Evolutionary conservation across 2,113 vertebrate genomes (phyloP).

Genomic region (Corythoichthys haematopterus): DNA sequence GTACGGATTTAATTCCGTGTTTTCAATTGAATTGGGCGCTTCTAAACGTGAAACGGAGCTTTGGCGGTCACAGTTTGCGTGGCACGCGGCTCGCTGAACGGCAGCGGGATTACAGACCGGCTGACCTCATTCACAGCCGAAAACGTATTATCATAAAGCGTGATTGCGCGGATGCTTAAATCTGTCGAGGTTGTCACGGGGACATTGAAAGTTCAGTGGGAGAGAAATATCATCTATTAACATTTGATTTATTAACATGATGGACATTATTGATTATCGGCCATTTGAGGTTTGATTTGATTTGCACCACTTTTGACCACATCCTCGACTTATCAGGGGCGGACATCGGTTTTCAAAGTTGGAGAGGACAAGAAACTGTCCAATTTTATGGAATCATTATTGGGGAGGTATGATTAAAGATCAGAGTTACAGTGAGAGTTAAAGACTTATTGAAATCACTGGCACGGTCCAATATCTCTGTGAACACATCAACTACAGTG

Average conservation of each 20-base stretch:
- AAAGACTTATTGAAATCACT: too few species aligned
- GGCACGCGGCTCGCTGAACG: neutral
- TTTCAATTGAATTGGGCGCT: slow-evolving; percentile 22
- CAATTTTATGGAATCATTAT: too few species aligned
- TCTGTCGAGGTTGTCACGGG: slow-evolving; percentile 52
- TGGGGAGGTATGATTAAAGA: too few species aligned
- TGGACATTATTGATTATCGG: neutral
- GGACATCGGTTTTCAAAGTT: too few species aligned
- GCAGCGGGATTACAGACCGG: slow-evolving; percentile 43
- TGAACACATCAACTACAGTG: too few species aligned
- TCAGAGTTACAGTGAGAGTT: too few species aligned
- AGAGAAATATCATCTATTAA: neutral
- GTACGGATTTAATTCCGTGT: neutral
- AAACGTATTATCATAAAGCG: slow-evolving; percentile 69
- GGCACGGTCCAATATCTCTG: too few species aligned
- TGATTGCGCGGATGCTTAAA: slow-evolving; percentile 45
- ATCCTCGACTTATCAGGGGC: too few species aligned
- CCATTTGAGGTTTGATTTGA: too few species aligned
- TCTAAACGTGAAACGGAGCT: slow-evolving; percentile 1
- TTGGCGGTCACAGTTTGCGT: slow-evolving; percentile 11
- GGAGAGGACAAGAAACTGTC: too few species aligned
- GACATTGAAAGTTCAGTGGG: neutral
- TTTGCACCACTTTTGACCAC: too few species aligned
- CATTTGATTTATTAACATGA: neutral
- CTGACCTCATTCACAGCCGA: slow-evolving; percentile 64